These are phyloP conservation scores for Acanthis flammea DNA, from an alignment of 2,797 vertebrate species.

Conservation along the genomic window DNA sequence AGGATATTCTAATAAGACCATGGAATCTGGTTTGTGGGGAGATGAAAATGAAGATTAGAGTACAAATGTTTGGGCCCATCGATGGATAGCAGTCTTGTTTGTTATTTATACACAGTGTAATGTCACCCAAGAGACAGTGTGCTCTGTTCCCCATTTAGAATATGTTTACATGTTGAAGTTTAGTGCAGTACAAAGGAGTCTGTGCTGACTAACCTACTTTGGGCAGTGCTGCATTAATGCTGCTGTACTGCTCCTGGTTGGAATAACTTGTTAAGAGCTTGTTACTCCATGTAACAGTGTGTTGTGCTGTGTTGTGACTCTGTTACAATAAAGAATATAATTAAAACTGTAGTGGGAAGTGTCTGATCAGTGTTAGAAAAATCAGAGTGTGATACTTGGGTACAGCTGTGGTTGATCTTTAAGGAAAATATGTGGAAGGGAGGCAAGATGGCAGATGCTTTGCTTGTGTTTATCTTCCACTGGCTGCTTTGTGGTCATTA, in stretches of 20 bases:
- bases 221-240: neutral
- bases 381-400: neutral
- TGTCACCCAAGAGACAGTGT: neutral
- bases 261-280: too few species aligned
- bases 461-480: neutral
- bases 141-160: neutral
- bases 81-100: neutral
- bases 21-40: neutral
- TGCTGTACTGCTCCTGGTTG: neutral
- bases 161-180: neutral
- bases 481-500: neutral
- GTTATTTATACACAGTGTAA: neutral
- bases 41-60: neutral
- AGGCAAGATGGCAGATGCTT: neutral
- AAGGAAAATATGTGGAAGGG: neutral
- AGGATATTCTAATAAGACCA: neutral
- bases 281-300: accelerated
- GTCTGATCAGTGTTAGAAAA: neutral
- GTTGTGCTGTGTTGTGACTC: neutral
- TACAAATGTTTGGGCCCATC: neutral
- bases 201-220: neutral
- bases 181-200: neutral
- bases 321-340: neutral
- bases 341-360: neutral
- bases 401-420: neutral